Evolutionary conservation across 2,888 invertebrate genomes (phyloP), one percentile per base, ranked within the genome.

Genomic region (Tetropium fuscum): DNA sequence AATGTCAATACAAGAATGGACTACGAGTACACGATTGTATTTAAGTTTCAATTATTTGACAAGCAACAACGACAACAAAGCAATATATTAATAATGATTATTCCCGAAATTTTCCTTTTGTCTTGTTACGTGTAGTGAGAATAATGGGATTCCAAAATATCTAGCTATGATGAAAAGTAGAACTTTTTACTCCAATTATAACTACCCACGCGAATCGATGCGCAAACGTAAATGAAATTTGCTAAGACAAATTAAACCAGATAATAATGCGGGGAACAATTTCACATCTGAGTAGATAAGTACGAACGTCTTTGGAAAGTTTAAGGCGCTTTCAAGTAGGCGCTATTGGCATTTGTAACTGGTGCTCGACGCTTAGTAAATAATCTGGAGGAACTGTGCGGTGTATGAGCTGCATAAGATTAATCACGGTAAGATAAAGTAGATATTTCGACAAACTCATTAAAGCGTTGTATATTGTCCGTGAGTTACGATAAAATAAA

Each of bases 351-450:
- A 22, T 41, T 41, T 41, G 41, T 41, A 41, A n/a, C 41, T 41
- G 5, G 3, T 32, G 10, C 10, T 30, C 1, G 32, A 6, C 32
- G 13, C 32, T 32, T 32, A 32, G 32, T 32, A 32, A 32, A 32
- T 34, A 34, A 34, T 34, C 34, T 34, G 13, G 15, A 13, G 44
- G 15, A n/a, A 2, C 38, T 36, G 34, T 4, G 22, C 56, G 47
- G 47, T 56, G 32, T 48, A 53, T 27, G 41, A 41, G 58, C 58
- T 56, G 56, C 55, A 56, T 48, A 48, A 55, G 47, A 62, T 62
- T 58, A 62, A 62, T 62, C 62, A 58, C 58, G 16, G 47, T 10
- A 19, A 54, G 51, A 62, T 62, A 62, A 56, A 62, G 51, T 47
- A 51, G 36, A 57, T 27, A 53, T 58, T 58, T 51, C 54, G 34